phyloP scores from a whole-genome alignment of 2,797 vertebrate species.

The Bradypodion pumilum region DNA sequence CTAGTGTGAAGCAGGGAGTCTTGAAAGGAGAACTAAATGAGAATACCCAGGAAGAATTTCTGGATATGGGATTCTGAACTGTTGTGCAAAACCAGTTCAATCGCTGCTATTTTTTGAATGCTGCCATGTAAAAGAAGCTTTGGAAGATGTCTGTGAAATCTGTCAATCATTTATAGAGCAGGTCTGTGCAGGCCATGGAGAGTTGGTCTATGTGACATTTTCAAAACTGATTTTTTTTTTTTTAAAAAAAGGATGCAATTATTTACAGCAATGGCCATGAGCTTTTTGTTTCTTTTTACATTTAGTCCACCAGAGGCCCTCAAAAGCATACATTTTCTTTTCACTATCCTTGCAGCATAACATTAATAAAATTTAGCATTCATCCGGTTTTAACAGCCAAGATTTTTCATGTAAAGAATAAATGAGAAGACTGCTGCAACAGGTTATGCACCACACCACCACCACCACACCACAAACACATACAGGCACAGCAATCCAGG shows the following conservation, averaged over 20 bases:
- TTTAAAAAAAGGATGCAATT: background rate
- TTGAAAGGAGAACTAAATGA: rapidly evolving
- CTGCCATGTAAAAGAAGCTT: background rate
- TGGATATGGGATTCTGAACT: background rate
- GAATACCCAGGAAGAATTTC: background rate
- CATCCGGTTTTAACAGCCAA: background rate
- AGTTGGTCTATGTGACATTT: background rate
- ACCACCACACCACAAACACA: background rate
- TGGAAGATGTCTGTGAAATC: background rate
- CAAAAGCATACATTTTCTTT: background rate
- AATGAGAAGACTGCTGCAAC: background rate
- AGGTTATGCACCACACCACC: background rate
- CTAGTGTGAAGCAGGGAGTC: rapidly evolving
- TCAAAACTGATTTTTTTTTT: background rate
- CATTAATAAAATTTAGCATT: background rate
- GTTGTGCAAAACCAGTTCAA: background rate
- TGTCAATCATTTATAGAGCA: background rate
- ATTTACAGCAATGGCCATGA: background rate
- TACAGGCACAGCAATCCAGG: background rate
- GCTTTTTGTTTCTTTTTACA: background rate
- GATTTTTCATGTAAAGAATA: background rate
- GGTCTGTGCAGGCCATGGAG: no score
- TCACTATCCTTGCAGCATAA: background rate
- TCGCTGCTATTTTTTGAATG: background rate
- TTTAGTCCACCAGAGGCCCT: background rate